Conservation (phyloP, 2,888 invertebrate genomes). For the Pollenia griseotomentosa region DNA sequence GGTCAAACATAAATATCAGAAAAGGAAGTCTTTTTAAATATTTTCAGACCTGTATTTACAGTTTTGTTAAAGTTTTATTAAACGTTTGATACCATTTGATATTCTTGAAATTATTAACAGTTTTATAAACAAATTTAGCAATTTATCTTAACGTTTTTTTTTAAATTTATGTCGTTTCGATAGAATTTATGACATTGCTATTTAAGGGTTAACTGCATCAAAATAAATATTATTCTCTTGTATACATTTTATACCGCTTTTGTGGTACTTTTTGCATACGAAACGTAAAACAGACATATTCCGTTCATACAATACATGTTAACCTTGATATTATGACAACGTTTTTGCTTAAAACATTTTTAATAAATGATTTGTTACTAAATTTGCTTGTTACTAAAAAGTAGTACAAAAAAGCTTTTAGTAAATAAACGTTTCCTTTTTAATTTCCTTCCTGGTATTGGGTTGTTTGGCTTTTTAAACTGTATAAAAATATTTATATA, state of each 20-base stretch:
- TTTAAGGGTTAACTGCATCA: conserved; percentile 20
- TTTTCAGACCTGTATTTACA: too few species aligned
- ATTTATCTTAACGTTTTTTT: too few species aligned
- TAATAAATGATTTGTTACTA: background rate
- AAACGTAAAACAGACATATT: background rate
- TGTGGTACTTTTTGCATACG: conserved; percentile 19
- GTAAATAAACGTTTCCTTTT: conserved; percentile 8
- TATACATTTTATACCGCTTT: conserved; percentile 4
- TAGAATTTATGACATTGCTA: background rate
- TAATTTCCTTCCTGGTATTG: conserved; percentile 32
- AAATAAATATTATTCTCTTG: background rate
- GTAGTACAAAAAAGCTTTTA: conserved; percentile 3
- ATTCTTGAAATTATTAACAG: too few species aligned
- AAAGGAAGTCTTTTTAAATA: too few species aligned
- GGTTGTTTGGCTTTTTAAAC: background rate
- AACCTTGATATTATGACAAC: conserved; percentile 44
- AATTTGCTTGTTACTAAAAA: background rate
- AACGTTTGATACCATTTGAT: too few species aligned
- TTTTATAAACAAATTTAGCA: too few species aligned
- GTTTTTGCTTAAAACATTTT: conserved; percentile 1
- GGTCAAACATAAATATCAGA: too few species aligned
- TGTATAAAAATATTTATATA: conserved; percentile 5
- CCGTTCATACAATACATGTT: conserved; percentile 31
- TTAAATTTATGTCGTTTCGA: background rate
- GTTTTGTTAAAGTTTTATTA: too few species aligned